Evolutionary conservation across 2,797 vertebrate species (phyloP), one percentile per base, ranked within the genome.

Genomic region (Cuculus canorus): DNA sequence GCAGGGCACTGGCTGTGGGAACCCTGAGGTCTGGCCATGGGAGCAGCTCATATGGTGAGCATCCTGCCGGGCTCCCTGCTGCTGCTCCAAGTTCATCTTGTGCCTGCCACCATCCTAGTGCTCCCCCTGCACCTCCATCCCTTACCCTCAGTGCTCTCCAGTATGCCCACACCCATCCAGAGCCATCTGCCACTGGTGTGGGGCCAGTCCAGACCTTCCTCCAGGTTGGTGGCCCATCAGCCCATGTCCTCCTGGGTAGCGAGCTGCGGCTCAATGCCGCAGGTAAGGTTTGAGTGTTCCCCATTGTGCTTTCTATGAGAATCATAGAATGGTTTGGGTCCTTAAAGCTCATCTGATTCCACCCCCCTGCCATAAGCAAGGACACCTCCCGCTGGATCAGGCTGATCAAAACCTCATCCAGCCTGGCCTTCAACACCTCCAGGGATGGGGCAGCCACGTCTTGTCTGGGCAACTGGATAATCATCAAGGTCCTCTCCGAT

Each of bases 131-230:
- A 4, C 7, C 35, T 24, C n/a, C 35, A n/a, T 2, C 25, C 52
- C 33, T 78, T 30, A 21, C 52, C 3, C 14, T 10, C 19, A 5
- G 1, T 5, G 10, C 25, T 12, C 11, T 65, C 23, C 69, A 30
- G 5, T 24, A 7, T 11, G 16, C 25, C 33, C 33, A 11, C 37
- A 15, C 17, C 45, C 9, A 65, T 3, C 64, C 30, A 18, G 23
- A 63, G 28, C 32, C 7, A 0, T 13, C 37, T 32, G 48, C 35
- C 4, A 5, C 32, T 3, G 2, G 37, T 0, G 1, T 6, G 23
- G 15, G 28, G n/a, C 18, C 41, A 18, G 12, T 0, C 41, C 68
- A 32, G 47, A 17, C 4, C 27, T 33, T 23, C 5, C 1, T 4
- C 27, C 52, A 10, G 37, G 23, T 2, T 66, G 53, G 23, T 43